Base-by-base conservation (phyloP, 2,797 vertebrate genomes). In the Poecilia gillii region DNA sequence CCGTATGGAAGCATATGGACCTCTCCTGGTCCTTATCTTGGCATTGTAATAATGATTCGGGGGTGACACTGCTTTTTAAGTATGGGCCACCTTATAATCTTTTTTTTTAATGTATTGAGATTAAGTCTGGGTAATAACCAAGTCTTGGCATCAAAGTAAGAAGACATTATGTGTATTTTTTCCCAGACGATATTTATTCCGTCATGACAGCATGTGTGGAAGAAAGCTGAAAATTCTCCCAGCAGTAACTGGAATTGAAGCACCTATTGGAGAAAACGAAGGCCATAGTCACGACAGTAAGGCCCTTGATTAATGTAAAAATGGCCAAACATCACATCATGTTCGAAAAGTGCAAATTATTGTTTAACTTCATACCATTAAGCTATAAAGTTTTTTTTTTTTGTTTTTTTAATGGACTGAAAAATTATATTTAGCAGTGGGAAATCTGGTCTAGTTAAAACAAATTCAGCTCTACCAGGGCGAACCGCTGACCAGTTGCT, bases 1-100 rank as follows among this genome's bases (percentile, higher is more conserved):
- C 73, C 76, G 66, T 55, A 78, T 71, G 85, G 84, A 91, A 89
- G 84, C 79, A 83, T 43, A 72, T 74, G 41, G 4, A 85, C 74
- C 73, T 74, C 6, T 47, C 39, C 80, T 23, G 47, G 49, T 68
- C 71, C 47, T 81, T 20, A 11, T 75, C 6, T 76, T 25, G 18
- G 9, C n/a, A 72, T 41, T 75, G 73, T 43, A 80, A 49, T 68
- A 80, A 53, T 71, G 0, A 78, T 31, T 33, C 23, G 1, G 14
- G 57, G 57, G 16, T 36, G 62, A 41, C 16, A 59, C n/a, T 33
- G 49, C 62, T 11, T 20, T 8, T 13, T 57, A 76, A 72, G 36
- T 53, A 25, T 1, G 7, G 57, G 14, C n/a, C 39, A 57, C 78
- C 55, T 57, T 45, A 41, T 66, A 23, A 51, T 49, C 12, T 0